A percentile compares a stretch with the other conserved stretches of the same genome.
Conservation (phyloP, 2,888 invertebrate species). For the Rotaria magnacalcarata region DNA sequence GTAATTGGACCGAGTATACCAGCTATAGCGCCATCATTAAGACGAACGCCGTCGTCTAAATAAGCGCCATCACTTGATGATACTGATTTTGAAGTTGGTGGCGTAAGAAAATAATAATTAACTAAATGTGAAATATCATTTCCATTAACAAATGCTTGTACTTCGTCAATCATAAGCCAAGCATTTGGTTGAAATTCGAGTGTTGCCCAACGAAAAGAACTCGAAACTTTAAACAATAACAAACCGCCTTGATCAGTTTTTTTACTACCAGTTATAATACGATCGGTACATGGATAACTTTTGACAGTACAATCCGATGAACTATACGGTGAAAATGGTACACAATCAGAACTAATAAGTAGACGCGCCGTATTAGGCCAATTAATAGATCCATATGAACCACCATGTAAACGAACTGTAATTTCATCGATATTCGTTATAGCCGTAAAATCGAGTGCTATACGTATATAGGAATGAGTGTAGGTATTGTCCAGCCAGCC, state of each 20-base stretch:
- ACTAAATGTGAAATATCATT: background rate
- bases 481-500: background rate
- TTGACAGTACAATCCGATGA: background rate
- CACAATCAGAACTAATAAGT: background rate
- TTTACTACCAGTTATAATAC: background rate
- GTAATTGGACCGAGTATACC: background rate
- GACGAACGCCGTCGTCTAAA: background rate
- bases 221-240: background rate
- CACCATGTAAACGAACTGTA: background rate
- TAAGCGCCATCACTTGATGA: background rate
- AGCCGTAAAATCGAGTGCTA: background rate
- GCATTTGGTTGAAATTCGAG: background rate
- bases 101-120: background rate
- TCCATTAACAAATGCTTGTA: slow-evolving; percentile 2
- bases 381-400: background rate
- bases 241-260: background rate
- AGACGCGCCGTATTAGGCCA: background rate
- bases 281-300: slow-evolving; percentile 15
- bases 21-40: background rate
- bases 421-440: background rate
- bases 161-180: slow-evolving; percentile 17
- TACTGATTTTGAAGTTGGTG: background rate
- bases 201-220: slow-evolving; percentile 8
- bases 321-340: background rate
- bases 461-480: background rate